Base-by-base conservation (phyloP, 2,888 invertebrate species). In the Brachylomia viminalis region DNA sequence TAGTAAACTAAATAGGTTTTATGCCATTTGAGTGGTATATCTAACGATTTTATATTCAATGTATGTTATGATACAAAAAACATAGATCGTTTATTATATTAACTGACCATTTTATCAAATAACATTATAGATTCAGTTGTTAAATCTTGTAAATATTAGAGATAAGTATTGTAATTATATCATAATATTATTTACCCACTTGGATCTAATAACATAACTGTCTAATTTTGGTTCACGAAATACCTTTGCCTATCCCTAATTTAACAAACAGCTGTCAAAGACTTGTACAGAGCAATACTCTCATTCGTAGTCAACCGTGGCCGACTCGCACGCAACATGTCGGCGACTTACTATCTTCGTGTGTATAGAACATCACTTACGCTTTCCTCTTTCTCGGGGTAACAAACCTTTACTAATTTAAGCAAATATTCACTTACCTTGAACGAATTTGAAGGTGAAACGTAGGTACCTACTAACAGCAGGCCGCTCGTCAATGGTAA, bases 321-420 rank as follows among this genome's bases (percentile, higher is more conserved):
- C 75, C 4, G 23, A n/a, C 10, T 0, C n/a, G 0, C 83, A 83
- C 85, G 83, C 85, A 45, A 64, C 49, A 23, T 15, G 69, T 52
- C 56, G 6, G 7, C 17, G 52, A 67, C 65, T 47, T 33, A 17
- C 1, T 4, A 52, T 30, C 13, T 56, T 54, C 42, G 54, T 45
- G 54, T 27, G 17, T 23, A 15, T 6, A 49, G 11, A 56, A n/a
- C 11, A 67, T 66, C 61, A 83, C 83, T 83, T 70, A 49, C 74
- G 45, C 66, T 83, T 82, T 84, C 75, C 15, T 80, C 45, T 45
- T 66, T 72, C 15, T 33, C 15, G 15, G 27, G 27, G 52, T 59
- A 58, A 64, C 47, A 42, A 15, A 33, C 59, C 62, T 62, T 70
- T 17, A 59, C 42, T 68, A 56, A 74, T 42, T 27, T 52, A 49